Evolutionary conservation across 2,888 invertebrate species (phyloP), one percentile per base, ranked within the genome.

Genomic region (Melieria crassipennis): DNA sequence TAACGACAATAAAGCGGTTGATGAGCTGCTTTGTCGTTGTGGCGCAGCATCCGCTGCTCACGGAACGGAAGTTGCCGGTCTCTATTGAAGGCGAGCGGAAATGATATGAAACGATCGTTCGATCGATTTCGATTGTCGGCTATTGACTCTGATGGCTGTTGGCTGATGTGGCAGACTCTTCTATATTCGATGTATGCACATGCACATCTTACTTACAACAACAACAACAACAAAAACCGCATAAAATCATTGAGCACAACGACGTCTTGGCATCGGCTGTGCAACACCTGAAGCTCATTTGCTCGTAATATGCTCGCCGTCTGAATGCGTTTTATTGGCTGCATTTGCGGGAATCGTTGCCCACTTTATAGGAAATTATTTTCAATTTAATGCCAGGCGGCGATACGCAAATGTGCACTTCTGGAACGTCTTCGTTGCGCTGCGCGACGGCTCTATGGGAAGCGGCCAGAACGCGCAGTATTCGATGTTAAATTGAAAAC

Each of bases 381-480:
- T 67, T 67, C 60, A 67, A 67, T 67, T 67, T 67, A 67, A 67
- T 67, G 67, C 67, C 30, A 50, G 52, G 60, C 60, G 69, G 69
- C 63, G 69, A 69, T 69, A 69, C 69, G 69, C 69, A 69, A 69
- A 69, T 69, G 69, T 69, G 69, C 69, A 69, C 62, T 62, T 69
- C 62, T 63, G 69, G 11, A n/a, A 52, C 13, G 11, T 52, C 5
- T 9, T 52, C 11, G 50, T 2, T 50, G 30, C 3, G 30, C n/a
- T n/a, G n/a, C 30, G 30, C 30, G 30, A 30, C 30, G 30, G 30
- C 30, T 30, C 30, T 30, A 30, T 30, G 30, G 30, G 30, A 30
- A 30, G 30, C 30, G 30, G 30, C 30, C 30, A 30, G 30, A 30
- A 30, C 3, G 30, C 30, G 30, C 30, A 30, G 30, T 30, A 3